Conservation (phyloP, 2,113 vertebrate genomes). For the Boulengeromyrus knoepffleri region DNA sequence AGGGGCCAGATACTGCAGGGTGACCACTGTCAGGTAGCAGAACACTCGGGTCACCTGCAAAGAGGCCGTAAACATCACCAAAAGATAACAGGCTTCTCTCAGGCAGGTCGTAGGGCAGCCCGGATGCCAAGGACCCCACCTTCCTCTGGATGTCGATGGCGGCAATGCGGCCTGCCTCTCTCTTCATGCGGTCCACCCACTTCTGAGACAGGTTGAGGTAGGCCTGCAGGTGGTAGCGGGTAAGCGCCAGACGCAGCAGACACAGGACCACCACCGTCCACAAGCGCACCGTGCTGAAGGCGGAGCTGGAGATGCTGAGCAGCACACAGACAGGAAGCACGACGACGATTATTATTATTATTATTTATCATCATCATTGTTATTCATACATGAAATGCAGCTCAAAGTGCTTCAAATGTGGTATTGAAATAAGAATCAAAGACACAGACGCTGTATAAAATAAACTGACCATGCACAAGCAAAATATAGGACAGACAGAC, state of each 20-base stretch:
- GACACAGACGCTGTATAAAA: background rate
- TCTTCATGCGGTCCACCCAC: conserved; percentile 81
- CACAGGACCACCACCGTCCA: conserved; percentile 74
- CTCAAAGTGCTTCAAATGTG: background rate
- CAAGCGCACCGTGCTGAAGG: conserved; percentile 73
- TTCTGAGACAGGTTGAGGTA: conserved; percentile 82
- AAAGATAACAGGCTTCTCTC: background rate
- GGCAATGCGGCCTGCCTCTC: conserved; percentile 77
- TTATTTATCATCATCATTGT: background rate
- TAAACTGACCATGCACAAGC: background rate
- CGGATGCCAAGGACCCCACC: conserved; percentile 37
- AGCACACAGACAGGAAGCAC: background rate
- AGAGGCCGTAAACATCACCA: background rate
- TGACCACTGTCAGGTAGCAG: conserved; percentile 84
- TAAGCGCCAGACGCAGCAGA: conserved; percentile 64
- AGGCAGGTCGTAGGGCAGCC: background rate
- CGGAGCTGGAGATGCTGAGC: conserved; percentile 66
- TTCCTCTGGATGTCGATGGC: conserved; percentile 82
- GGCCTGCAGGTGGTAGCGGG: conserved; percentile 82
- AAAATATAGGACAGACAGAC: background rate
- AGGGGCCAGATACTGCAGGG: conserved; percentile 85
- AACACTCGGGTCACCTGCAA: conserved; percentile 80
- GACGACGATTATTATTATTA: background rate
- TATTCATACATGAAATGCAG: background rate
- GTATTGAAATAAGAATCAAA: background rate